A percentile compares a stretch with the other conserved stretches of the same genome.
Conservation (phyloP, 2,888 invertebrate species). For the Alloplasta piceator region DNA sequence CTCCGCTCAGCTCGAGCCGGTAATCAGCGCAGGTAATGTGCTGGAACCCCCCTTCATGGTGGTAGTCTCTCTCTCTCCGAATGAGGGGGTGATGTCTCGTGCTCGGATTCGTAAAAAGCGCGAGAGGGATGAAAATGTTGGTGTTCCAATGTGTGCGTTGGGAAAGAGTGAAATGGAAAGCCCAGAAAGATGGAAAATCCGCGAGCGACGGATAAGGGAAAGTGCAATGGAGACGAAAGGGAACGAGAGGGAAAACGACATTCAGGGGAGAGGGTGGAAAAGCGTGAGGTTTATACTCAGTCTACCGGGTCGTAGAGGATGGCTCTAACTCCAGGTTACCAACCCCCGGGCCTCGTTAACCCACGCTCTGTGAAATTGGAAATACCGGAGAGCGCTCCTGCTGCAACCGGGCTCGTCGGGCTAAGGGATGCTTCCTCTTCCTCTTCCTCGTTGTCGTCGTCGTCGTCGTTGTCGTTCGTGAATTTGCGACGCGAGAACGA, state of each 20-base stretch:
- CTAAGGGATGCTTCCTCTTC: conserved; percentile 47
- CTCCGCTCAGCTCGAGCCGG: conserved; percentile 76
- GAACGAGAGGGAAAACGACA: background rate
- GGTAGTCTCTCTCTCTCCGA: conserved; percentile 21
- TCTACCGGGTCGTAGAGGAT: conserved; percentile 60
- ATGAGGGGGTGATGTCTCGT: conserved; percentile 52
- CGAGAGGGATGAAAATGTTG: conserved; percentile 16
- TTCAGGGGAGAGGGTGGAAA: conserved; percentile 24
- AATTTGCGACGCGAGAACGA: conserved; percentile 34
- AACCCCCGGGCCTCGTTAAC: conserved; percentile 82
- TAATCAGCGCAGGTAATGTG: conserved; percentile 83
- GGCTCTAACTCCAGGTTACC: conserved; percentile 70
- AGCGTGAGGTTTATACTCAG: conserved; percentile 19
- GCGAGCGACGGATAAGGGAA: conserved; percentile 11
- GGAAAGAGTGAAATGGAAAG: conserved; percentile 42
- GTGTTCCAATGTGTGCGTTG: background rate
- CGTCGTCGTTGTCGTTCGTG: conserved; percentile 37
- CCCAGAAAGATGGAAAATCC: conserved; percentile 28
- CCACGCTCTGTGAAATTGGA: conserved; percentile 83
- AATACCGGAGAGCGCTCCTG: conserved; percentile 77
- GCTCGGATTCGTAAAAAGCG: conserved; percentile 73
- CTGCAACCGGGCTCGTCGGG: conserved; percentile 54
- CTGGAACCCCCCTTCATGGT: conserved; percentile 77
- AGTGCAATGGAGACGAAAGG: conserved; percentile 36
- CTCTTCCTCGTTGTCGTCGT: conserved; percentile 34